These are phyloP conservation scores for Xerus inauris DNA, from an alignment of 2,113 vertebrate genomes.

Conservation along the genomic window DNA sequence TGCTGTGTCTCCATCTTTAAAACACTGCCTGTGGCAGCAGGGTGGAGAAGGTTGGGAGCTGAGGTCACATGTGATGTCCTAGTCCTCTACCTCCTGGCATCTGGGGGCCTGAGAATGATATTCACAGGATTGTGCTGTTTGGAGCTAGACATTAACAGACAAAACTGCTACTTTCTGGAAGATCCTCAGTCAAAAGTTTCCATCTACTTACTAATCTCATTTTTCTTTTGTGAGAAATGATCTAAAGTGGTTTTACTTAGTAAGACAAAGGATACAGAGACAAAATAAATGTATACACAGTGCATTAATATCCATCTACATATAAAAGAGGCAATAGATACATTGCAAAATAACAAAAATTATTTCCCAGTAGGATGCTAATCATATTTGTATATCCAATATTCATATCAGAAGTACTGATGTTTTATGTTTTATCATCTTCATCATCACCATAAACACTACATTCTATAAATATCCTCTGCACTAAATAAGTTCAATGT, in stretches of 20 bases:
- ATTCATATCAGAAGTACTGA: not conserved
- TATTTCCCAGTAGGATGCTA: not conserved
- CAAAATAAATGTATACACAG: not conserved
- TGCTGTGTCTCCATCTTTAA: not conserved
- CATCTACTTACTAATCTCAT: not conserved
- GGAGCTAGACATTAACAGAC: not conserved
- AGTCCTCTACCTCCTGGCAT: not conserved
- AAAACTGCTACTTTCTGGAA: not conserved
- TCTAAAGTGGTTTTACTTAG: not conserved
- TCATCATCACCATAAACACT: not conserved
- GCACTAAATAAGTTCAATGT: not conserved
- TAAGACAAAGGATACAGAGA: not conserved
- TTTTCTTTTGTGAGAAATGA: slow-evolving; percentile 29
- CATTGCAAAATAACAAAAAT: not conserved
- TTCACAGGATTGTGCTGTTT: not conserved
- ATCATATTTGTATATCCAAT: not conserved
- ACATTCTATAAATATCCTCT: not conserved
- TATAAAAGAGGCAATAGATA: not conserved
- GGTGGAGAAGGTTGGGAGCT: too few relatives aligned
- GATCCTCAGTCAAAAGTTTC: not conserved
- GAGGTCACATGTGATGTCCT: rapidly evolving
- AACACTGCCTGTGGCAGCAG: not conserved
- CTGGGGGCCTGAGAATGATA: not conserved
- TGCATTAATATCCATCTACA: not conserved
- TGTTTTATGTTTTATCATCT: not conserved